These are phyloP conservation scores for Phymanthus crucifer DNA, from an alignment of 92 coral and sea anemone genomes.

Conservation along the genomic window DNA sequence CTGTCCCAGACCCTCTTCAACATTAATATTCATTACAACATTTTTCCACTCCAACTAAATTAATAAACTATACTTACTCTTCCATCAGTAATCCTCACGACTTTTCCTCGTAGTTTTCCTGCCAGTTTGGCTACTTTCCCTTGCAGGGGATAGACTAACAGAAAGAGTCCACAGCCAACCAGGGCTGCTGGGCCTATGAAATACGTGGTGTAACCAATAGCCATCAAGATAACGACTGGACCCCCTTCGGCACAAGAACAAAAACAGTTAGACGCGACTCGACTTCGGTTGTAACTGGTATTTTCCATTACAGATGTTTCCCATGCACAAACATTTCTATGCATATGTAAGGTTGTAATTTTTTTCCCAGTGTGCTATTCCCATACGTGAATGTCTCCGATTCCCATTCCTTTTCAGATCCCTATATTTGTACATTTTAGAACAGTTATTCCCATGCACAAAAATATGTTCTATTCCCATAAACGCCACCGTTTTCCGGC, in stretches of 20 bases:
- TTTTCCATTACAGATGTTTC: too few species aligned
- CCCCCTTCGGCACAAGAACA: slow-evolving; percentile 44
- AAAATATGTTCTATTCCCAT: neutral
- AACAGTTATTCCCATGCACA: neutral
- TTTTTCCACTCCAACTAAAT: too few species aligned
- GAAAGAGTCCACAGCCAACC: slow-evolving; percentile 70
- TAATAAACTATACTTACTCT: slow-evolving; percentile 51
- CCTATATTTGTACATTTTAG: too few species aligned
- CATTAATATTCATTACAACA: too few species aligned
- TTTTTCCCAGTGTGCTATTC: too few species aligned
- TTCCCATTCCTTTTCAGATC: too few species aligned
- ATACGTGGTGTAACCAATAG: slow-evolving; percentile 68
- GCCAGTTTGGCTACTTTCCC: slow-evolving; percentile 68
- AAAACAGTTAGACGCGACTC: neutral
- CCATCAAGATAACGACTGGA: slow-evolving; percentile 53
- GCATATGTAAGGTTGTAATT: too few species aligned
- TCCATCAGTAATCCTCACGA: slow-evolving; percentile 73
- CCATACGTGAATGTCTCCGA: too few species aligned
- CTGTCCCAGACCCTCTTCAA: too few species aligned
- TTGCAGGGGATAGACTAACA: slow-evolving; percentile 74
- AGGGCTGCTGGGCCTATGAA: slow-evolving; percentile 75
- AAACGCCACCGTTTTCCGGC: too few species aligned
- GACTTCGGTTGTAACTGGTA: neutral
- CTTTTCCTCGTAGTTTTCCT: slow-evolving; percentile 81
- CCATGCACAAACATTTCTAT: too few species aligned